Conservation (phyloP, 2,797 vertebrate species). For the Alauda arvensis region DNA sequence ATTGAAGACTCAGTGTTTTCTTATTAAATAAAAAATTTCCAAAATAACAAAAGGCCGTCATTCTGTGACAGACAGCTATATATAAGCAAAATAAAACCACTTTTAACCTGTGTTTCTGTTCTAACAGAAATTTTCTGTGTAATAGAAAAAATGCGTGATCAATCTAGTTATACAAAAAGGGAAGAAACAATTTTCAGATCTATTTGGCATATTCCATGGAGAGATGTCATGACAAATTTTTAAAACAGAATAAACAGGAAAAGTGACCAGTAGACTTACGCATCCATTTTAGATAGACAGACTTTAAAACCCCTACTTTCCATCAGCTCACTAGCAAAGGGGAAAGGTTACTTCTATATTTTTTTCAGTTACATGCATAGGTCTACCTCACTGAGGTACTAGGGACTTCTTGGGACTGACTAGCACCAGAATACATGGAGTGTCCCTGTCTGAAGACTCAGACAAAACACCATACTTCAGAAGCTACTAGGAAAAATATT, state of each 20-base stretch:
- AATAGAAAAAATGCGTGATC: conserved; percentile 24
- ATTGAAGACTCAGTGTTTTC: conserved; percentile 2
- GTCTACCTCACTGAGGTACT: background rate
- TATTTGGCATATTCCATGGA: background rate
- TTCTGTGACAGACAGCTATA: conserved; percentile 8
- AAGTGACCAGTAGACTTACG: background rate
- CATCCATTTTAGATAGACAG: background rate
- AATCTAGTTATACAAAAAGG: conserved; percentile 14
- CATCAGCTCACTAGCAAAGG: conserved; percentile 5
- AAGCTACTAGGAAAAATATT: conserved; percentile 15
- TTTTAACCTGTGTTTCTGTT: conserved; percentile 34
- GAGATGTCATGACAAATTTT: background rate
- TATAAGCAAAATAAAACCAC: background rate
- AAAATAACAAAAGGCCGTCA: background rate
- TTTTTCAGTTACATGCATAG: background rate
- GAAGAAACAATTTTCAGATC: background rate
- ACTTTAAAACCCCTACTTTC: background rate
- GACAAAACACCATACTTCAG: conserved; percentile 19
- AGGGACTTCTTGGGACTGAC: background rate
- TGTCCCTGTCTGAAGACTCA: background rate
- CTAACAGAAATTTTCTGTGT: conserved; percentile 22
- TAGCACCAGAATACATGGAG: background rate
- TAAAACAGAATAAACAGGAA: background rate
- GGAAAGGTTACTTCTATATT: background rate
- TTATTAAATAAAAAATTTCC: conserved; percentile 25